Percentiles rank a stretch among this genome's conserved stretches.
Evolutionary conservation across 1,140 invertebrate species (phyloP).

Genomic region (Diabrotica virgifera): DNA sequence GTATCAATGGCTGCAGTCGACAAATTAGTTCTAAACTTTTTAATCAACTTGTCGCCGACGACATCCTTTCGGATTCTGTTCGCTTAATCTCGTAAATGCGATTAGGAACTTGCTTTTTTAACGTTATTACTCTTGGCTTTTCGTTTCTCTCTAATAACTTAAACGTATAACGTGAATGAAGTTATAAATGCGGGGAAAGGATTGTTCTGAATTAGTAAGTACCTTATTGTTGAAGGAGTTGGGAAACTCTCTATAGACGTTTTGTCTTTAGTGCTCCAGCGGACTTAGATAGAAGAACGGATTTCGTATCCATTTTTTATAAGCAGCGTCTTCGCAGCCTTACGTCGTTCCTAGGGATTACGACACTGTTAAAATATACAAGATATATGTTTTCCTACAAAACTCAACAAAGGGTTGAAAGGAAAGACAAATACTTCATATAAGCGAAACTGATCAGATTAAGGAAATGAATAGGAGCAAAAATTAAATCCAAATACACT

Average conservation of each 20-base stretch:
- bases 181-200: not conserved
- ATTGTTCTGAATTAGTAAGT: constrained; percentile 3
- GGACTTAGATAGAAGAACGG: not conserved
- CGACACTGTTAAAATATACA: too few relatives aligned
- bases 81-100: constrained; percentile 31
- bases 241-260: not conserved
- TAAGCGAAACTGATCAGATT: too few relatives aligned
- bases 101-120: constrained; percentile 29
- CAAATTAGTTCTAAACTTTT: constrained; percentile 40
- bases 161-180: not conserved
- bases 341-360: too few relatives aligned
- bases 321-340: not conserved
- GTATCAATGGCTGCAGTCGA: constrained; percentile 33
- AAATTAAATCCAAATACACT: too few relatives aligned
- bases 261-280: constrained; percentile 1
- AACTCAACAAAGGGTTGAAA: too few relatives aligned
- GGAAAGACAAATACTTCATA: too few relatives aligned
- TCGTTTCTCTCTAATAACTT: constrained; percentile 2
- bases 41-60: constrained; percentile 35
- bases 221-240: not conserved
- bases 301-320: not conserved
- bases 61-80: constrained; percentile 27
- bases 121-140: constrained; percentile 20
- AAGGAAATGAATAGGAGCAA: too few relatives aligned
- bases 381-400: too few relatives aligned